These are phyloP conservation scores for Muscicapa striata DNA, from an alignment of 2,797 vertebrate species.

Conservation along the genomic window DNA sequence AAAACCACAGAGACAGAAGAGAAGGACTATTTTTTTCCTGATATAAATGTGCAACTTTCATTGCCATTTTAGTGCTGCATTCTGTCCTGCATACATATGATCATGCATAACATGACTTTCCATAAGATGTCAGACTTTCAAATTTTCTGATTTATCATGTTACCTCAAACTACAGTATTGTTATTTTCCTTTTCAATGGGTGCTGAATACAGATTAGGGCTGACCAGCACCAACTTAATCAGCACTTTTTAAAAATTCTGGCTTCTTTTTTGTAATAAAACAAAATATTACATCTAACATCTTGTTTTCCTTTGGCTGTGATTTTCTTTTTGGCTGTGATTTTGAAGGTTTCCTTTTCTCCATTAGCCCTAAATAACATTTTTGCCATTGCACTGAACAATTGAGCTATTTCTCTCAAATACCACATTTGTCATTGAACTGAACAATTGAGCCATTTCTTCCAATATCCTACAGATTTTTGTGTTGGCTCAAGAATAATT, in stretches of 20 bases:
- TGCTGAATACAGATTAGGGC: background rate
- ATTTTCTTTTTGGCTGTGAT: background rate
- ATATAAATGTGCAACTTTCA: background rate
- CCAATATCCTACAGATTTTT: background rate
- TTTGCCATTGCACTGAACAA: conserved; percentile 4
- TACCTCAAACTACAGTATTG: background rate
- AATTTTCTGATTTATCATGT: background rate
- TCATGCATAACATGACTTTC: background rate
- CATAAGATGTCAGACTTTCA: background rate
- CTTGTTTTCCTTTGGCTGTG: background rate
- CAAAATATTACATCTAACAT: background rate
- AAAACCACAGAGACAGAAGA: background rate
- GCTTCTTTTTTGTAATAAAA: background rate
- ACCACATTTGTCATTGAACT: background rate
- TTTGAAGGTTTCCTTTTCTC: background rate
- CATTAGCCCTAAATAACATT: background rate
- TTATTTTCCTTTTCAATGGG: background rate
- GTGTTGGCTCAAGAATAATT: conserved; percentile 35
- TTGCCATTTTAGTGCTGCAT: background rate
- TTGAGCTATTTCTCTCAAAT: background rate
- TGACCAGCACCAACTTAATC: background rate
- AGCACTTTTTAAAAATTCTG: background rate
- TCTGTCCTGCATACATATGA: background rate
- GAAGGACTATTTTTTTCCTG: background rate
- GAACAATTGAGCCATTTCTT: background rate